phyloP scores from a whole-genome alignment of 2,113 vertebrate species.

The Narcine bancroftii region DNA sequence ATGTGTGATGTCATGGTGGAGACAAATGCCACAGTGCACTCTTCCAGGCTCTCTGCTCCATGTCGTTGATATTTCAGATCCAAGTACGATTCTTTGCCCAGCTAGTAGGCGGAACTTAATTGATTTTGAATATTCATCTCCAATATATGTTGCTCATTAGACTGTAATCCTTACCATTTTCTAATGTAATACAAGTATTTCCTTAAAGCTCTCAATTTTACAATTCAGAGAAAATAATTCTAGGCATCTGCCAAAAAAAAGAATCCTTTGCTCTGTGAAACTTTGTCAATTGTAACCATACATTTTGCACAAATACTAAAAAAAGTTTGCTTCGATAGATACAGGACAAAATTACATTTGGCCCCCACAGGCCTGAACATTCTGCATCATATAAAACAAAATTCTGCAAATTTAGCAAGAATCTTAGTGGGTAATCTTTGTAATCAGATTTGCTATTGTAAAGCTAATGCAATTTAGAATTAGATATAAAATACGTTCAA shows the following conservation, averaged over 20 bases:
- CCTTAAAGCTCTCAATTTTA: background rate
- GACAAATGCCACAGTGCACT: background rate
- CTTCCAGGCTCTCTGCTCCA: background rate
- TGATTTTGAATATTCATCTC: background rate
- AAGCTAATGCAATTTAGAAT: background rate
- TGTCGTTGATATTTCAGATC: background rate
- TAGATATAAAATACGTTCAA: background rate
- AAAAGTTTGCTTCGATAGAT: background rate
- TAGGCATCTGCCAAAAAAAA: background rate
- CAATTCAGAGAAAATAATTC: background rate
- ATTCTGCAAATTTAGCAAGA: background rate
- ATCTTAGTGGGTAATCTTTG: background rate
- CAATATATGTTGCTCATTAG: background rate
- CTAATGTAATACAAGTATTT: background rate
- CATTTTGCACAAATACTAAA: background rate
- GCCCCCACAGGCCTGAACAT: background rate
- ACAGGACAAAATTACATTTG: background rate
- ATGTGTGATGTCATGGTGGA: background rate
- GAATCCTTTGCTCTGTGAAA: background rate
- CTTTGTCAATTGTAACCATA: background rate
- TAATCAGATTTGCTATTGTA: background rate
- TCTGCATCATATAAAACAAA: background rate
- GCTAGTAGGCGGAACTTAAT: too few relatives aligned
- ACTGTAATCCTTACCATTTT: background rate
- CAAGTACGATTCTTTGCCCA: background rate